Percentiles rank a stretch among this genome's conserved stretches.
These are phyloP conservation scores for Prenolepis imparis DNA, from an alignment of 2,888 invertebrate species.

Conservation along the genomic window DNA sequence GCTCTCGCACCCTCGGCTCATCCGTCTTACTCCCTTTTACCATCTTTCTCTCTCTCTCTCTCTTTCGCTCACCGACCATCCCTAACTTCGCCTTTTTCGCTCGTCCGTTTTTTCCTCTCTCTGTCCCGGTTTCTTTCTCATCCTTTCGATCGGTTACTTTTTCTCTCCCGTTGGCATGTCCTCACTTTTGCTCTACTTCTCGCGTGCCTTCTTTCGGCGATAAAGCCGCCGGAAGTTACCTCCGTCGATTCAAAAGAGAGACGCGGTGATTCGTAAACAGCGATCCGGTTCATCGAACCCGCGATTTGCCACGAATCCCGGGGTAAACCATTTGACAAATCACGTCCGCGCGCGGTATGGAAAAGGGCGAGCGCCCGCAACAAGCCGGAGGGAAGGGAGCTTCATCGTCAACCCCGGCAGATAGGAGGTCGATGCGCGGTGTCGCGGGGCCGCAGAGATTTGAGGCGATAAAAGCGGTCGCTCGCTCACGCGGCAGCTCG, in stretches of 20 bases:
- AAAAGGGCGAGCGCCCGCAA: conserved; percentile 24
- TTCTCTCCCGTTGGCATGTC: not conserved
- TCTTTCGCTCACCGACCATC: not conserved
- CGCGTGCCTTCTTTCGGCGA: conserved; percentile 32
- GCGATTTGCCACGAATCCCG: conserved; percentile 45
- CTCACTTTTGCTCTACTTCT: conserved; percentile 39
- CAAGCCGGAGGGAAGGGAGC: not conserved
- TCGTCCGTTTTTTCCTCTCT: not conserved
- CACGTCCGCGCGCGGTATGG: conserved; percentile 26
- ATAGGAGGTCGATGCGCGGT: conserved; percentile 36
- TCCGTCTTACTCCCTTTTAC: conserved; percentile 44
- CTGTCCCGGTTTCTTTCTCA: not conserved
- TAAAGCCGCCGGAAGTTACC: conserved; percentile 49
- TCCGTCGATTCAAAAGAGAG: conserved; percentile 37
- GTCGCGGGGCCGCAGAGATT: conserved; percentile 51
- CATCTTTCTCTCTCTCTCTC: not conserved
- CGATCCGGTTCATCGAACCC: conserved; percentile 45
- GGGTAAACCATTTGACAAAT: conserved; percentile 52
- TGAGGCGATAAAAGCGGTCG: conserved; percentile 53
- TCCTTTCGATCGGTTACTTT: not conserved
- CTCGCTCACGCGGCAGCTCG: conserved; percentile 36
- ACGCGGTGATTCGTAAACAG: conserved; percentile 43
- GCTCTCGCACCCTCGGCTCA: conserved; percentile 31
- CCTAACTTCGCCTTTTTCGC: conserved; percentile 6
- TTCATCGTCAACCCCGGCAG: not conserved